Evolutionary conservation across 1,140 invertebrate genomes (phyloP).

Genomic region (Sinonovacula constricta): DNA sequence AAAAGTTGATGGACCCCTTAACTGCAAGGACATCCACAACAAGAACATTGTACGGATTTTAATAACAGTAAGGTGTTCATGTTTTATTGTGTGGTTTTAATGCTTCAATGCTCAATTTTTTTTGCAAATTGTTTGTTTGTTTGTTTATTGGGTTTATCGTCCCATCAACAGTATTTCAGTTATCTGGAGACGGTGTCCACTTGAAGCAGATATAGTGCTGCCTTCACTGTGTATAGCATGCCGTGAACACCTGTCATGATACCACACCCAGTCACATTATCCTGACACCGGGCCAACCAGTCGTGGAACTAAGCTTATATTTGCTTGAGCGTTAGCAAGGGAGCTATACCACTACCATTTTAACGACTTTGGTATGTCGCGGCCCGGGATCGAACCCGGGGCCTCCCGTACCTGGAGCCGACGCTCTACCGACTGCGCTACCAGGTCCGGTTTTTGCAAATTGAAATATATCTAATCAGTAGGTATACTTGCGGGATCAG

Average conservation of each 20-base stretch:
- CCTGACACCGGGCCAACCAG: background rate
- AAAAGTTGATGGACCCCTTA: no score
- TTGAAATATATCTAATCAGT: background rate
- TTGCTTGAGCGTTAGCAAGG: background rate
- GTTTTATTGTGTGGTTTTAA: no score
- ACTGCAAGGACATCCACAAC: no score
- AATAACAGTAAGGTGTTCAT: no score
- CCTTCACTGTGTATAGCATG: background rate
- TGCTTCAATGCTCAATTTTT: no score
- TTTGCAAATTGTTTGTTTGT: no score
- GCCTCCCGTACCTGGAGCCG: background rate
- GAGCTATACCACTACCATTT: background rate
- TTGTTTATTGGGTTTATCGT: no score
- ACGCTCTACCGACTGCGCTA: no score
- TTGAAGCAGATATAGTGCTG: background rate
- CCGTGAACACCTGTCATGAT: background rate
- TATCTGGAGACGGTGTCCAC: background rate
- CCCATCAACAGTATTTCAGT: background rate
- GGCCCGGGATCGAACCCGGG: background rate
- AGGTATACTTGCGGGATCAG: no score
- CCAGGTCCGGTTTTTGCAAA: no score
- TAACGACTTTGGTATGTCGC: background rate
- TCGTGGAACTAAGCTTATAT: background rate
- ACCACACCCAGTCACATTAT: background rate
- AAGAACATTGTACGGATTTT: no score